Percentiles rank a stretch among this genome's conserved stretches.
Evolutionary conservation across 1,140 invertebrate genomes (phyloP).

Genomic region (Camponotus pennsylvanicus): DNA sequence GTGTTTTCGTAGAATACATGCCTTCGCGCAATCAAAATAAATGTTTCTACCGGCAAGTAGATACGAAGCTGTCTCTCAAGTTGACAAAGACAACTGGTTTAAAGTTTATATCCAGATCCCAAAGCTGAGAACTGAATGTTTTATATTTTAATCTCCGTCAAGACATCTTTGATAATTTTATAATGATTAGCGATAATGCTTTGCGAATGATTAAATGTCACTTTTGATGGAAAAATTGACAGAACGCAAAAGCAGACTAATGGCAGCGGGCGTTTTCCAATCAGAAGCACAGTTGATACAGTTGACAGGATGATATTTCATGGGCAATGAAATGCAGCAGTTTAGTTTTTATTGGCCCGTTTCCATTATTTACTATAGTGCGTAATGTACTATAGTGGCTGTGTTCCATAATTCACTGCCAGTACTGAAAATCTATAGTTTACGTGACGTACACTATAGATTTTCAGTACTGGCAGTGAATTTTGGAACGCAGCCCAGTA

Average conservation of each 20-base stretch:
- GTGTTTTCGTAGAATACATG: constrained; percentile 91
- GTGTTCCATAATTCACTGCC: too few relatives aligned
- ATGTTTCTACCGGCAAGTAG: background rate
- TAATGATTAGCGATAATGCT: background rate
- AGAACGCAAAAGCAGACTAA: background rate
- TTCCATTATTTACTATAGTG: too few relatives aligned
- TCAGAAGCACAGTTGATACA: too few relatives aligned
- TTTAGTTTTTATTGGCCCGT: too few relatives aligned
- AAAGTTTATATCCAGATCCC: background rate
- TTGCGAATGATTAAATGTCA: background rate
- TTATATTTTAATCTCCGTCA: background rate
- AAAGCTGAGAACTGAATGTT: background rate
- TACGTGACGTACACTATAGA: too few relatives aligned
- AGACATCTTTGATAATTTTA: background rate
- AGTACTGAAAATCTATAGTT: too few relatives aligned
- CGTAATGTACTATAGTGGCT: too few relatives aligned
- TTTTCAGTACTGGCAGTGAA: too few relatives aligned
- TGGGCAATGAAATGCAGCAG: too few relatives aligned
- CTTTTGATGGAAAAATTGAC: background rate
- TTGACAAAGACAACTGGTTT: constrained; percentile 30
- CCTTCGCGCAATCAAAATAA: background rate
- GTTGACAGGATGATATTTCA: too few relatives aligned
- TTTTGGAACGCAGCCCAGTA: too few relatives aligned
- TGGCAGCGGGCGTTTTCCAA: too few relatives aligned
- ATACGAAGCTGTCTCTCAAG: background rate